phyloP scores from a whole-genome alignment of 1,140 invertebrate species.

The Drosophila dunni region DNA sequence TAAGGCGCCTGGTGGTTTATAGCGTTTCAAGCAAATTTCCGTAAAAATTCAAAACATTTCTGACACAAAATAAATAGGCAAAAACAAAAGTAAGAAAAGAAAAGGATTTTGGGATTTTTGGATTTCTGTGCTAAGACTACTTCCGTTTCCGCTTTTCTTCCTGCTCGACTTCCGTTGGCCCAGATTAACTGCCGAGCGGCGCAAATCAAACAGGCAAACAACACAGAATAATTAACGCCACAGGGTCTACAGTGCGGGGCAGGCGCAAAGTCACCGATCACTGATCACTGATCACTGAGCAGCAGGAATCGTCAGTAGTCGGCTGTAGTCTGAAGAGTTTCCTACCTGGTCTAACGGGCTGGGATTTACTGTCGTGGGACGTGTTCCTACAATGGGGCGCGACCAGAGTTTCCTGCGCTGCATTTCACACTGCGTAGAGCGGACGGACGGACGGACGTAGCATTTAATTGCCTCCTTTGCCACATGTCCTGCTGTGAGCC shows the following conservation, averaged over 20 bases:
- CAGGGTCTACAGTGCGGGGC: constrained; percentile 51
- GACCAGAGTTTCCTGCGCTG: constrained; percentile 58
- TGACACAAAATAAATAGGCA: constrained; percentile 16
- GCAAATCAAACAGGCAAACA: constrained; percentile 65
- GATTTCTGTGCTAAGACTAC: constrained; percentile 22
- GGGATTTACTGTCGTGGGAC: constrained; percentile 2
- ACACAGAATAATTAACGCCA: constrained; percentile 76
- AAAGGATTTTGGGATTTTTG: constrained; percentile 1
- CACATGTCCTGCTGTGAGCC: constrained; percentile 69
- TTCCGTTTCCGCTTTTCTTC: constrained; percentile 62
- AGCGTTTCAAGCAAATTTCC: constrained; percentile 47
- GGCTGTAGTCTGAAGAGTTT: neutral
- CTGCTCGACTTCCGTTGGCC: constrained; percentile 43
- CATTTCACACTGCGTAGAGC: constrained; percentile 59
- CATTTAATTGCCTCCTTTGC: constrained; percentile 68
- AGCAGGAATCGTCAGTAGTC: constrained; percentile 38
- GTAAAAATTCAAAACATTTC: constrained; percentile 1
- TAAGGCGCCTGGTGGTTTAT: constrained; percentile 48
- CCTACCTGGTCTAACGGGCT: neutral
- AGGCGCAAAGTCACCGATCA: constrained; percentile 74
- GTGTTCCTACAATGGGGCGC: constrained; percentile 41
- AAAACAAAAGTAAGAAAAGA: neutral
- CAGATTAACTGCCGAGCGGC: constrained; percentile 72
- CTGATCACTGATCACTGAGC: neutral
- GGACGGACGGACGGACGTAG: constrained; percentile 26